Evolutionary conservation across 2,888 invertebrate species (phyloP), one percentile per base, ranked within the genome.

Genomic region (Ochropleura plecta): DNA sequence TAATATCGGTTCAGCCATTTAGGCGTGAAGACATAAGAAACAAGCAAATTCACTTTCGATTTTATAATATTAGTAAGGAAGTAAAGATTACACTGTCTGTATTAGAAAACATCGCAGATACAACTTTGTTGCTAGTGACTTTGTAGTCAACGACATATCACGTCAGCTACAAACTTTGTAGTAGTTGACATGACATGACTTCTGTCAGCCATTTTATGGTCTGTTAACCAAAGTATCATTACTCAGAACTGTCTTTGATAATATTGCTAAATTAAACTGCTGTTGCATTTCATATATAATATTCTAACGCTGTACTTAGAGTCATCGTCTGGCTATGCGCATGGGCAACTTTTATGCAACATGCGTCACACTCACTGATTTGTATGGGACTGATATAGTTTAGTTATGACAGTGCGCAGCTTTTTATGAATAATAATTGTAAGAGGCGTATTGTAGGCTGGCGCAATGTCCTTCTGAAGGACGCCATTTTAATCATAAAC

Each of bases 241-340:
- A 65, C 70, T 57, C 42, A 55, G 68, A 82, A 85, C 16, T 49
- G n/a, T 42, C 65, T 84, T 63, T 64, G 30, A 74, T 49, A 64
- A 70, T 64, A 73, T 70, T 70, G 46, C 69, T 65, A 57, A 68
- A 81, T 81, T 14, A 63, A 77, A 73, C 48, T 71, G 18, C 40
- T 16, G 57, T 30, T 48, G 40, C 72, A 78, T 70, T 73, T 76
- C 73, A 79, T 78, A 69, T 81, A n/a, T n/a, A n/a, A n/a, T n/a
- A 84, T 81, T 79, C 88, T 70, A 66, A 74, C 83, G 18, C 57
- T 64, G 88, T 80, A 67, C 48, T 76, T 69, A 83, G 78, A 84
- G 81, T 88, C 90, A 90, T 73, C 80, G 90, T 88, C 90, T 90
- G 83, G 78, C 82, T 79, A 89, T 89, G 85, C 73, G 82, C 78